Evolutionary conservation across 2,888 invertebrate genomes (phyloP).

Genomic region (Labia minor): DNA sequence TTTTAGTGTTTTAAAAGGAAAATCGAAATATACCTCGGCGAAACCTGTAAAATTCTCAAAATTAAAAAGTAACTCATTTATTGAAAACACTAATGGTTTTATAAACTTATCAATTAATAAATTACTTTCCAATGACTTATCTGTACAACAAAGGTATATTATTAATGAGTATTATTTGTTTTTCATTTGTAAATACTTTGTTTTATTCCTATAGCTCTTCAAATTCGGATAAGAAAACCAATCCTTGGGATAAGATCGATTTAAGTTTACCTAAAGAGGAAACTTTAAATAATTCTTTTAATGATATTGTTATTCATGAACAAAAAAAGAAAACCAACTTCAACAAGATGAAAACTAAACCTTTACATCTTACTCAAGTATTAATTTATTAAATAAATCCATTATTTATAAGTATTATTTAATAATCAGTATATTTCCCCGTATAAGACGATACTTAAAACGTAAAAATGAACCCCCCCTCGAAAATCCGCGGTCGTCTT

Average conservation of each 20-base stretch:
- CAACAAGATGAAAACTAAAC: not conserved
- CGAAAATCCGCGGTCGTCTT: no score
- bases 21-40: no score
- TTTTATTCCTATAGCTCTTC: no score
- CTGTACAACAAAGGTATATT: not conserved
- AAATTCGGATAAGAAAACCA: not conserved
- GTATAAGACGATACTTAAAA: no score
- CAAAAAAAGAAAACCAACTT: not conserved
- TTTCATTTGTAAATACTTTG: not conserved
- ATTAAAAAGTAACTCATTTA: not conserved
- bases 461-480: no score
- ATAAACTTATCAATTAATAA: not conserved
- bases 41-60: not conserved
- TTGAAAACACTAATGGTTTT: not conserved
- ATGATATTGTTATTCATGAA: not conserved
- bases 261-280: not conserved
- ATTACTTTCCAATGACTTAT: not conserved
- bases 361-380: not conserved
- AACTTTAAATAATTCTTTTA: not conserved
- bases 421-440: no score
- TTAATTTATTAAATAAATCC: not conserved
- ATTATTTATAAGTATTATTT: no score
- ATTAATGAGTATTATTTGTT: not conserved
- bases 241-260: not conserved
- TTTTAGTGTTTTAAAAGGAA: no score